These are phyloP conservation scores for Carabus problematicus DNA, from an alignment of 2,888 invertebrate genomes.

Conservation along the genomic window DNA sequence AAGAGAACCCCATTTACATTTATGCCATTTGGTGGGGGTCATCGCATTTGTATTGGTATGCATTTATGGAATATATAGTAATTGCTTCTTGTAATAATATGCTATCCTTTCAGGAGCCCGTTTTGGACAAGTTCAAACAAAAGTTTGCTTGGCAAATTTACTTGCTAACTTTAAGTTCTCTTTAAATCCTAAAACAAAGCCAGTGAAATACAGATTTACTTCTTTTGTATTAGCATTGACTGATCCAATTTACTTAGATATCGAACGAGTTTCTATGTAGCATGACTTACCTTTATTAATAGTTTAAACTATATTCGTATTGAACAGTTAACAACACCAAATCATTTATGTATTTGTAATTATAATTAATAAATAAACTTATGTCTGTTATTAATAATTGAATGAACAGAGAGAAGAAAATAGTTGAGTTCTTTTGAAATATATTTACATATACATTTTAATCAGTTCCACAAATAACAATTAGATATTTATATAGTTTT, in stretches of 20 bases:
- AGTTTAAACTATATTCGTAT: too few species aligned
- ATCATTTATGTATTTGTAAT: not conserved
- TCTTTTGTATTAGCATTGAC: slow-evolving; percentile 26
- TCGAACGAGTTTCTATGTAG: slow-evolving; percentile 8
- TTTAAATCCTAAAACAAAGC: slow-evolving; percentile 21
- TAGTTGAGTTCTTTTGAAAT: slow-evolving; percentile 12
- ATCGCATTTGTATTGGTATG: slow-evolving; percentile 34
- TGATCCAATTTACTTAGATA: slow-evolving; percentile 22
- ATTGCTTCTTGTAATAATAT: not conserved
- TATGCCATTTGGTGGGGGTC: slow-evolving; percentile 36
- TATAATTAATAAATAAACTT: too few species aligned
- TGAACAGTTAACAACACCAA: too few species aligned
- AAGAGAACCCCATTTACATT: slow-evolving; percentile 12
- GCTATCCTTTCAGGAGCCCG: slow-evolving; percentile 26
- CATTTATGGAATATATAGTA: not conserved
- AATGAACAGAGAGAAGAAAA: not conserved
- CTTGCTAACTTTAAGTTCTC: slow-evolving; percentile 31
- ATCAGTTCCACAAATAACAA: slow-evolving; percentile 47
- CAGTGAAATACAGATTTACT: slow-evolving; percentile 16
- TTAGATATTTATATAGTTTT: slow-evolving; percentile 34
- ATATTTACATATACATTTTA: slow-evolving; percentile 44
- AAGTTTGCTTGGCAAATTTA: slow-evolving; percentile 24
- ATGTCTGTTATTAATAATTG: not conserved
- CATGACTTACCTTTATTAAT: too few species aligned
- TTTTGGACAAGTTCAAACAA: slow-evolving; percentile 33